Evolutionary conservation across 2,888 invertebrate species (phyloP).

Genomic region (Gerris lacustris): DNA sequence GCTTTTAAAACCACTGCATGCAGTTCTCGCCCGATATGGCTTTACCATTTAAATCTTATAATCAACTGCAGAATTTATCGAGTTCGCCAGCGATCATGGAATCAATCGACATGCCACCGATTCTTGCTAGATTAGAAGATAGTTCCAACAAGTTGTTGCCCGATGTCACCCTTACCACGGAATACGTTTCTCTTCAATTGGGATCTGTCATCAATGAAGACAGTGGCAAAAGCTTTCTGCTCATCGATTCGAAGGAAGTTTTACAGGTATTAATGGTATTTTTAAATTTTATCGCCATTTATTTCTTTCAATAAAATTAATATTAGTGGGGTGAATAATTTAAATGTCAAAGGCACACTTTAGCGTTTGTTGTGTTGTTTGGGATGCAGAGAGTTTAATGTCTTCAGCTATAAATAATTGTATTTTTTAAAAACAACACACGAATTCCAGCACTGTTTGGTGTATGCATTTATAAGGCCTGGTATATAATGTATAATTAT

Average conservation of each 20-base stretch:
- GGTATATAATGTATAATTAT: too few relatives aligned
- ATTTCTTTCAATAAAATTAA: too few relatives aligned
- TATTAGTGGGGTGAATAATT: too few relatives aligned
- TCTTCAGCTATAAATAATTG: too few relatives aligned
- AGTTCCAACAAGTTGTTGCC: slow-evolving; percentile 24
- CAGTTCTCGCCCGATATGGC: background rate
- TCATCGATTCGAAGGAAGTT: slow-evolving; percentile 50
- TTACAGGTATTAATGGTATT: slow-evolving; percentile 39
- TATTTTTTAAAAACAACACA: too few relatives aligned
- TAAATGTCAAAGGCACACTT: too few relatives aligned
- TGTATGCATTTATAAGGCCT: too few relatives aligned
- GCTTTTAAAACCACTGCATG: too few relatives aligned
- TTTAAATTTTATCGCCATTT: too few relatives aligned
- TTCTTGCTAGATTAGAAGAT: slow-evolving; percentile 12
- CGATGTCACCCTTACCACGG: slow-evolving; percentile 32
- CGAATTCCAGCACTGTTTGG: too few relatives aligned
- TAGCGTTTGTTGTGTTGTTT: too few relatives aligned
- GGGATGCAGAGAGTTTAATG: too few relatives aligned
- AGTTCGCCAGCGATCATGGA: slow-evolving; percentile 34
- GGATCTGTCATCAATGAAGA: slow-evolving; percentile 35
- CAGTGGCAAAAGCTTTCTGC: slow-evolving; percentile 45
- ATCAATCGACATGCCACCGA: slow-evolving; percentile 32
- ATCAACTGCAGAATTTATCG: background rate
- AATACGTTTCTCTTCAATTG: slow-evolving; percentile 32
- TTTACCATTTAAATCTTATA: background rate